These are phyloP conservation scores for Entomyzon cyanotis DNA, from an alignment of 2,113 vertebrate species.

Conservation along the genomic window DNA sequence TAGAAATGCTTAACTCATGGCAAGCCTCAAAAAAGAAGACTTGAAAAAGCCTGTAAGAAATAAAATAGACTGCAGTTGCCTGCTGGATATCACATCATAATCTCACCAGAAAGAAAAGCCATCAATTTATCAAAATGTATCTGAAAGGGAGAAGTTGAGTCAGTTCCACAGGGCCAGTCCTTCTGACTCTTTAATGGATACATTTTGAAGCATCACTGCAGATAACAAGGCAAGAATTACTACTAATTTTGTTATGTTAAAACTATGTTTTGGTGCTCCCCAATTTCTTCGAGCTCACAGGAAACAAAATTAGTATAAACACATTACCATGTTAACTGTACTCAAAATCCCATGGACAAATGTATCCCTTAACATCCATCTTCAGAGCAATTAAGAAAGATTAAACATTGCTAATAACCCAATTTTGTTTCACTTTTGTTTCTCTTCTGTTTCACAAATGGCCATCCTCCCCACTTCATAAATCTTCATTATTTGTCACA, in stretches of 20 bases:
- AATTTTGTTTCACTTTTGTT: constrained; percentile 6
- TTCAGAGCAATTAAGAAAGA: constrained; percentile 4
- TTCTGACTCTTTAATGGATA: constrained; percentile 76
- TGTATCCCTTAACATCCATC: constrained; percentile 60
- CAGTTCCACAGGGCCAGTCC: constrained; percentile 48
- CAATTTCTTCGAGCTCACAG: constrained; percentile 73
- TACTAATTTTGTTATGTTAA: constrained; percentile 85
- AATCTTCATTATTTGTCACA: background rate
- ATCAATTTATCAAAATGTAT: constrained; percentile 92
- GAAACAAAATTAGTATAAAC: constrained; percentile 89
- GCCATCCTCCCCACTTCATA: background rate
- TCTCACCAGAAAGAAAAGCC: constrained; percentile 86
- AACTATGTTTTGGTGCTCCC: constrained; percentile 55
- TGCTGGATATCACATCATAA: constrained; percentile 84
- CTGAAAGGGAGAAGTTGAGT: constrained; percentile 61
- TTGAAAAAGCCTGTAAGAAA: constrained; percentile 71
- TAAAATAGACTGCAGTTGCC: constrained; percentile 75
- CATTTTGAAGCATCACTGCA: constrained; percentile 96
- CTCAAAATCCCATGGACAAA: constrained; percentile 86
- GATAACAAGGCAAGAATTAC: constrained; percentile 83
- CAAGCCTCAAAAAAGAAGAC: constrained; percentile 82
- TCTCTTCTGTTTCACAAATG: background rate
- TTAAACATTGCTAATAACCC: background rate
- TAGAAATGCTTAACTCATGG: constrained; percentile 88
- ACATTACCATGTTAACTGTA: constrained; percentile 82